Evolutionary conservation across 2,113 vertebrate genomes (phyloP).

Genomic region (Globicephala melas): DNA sequence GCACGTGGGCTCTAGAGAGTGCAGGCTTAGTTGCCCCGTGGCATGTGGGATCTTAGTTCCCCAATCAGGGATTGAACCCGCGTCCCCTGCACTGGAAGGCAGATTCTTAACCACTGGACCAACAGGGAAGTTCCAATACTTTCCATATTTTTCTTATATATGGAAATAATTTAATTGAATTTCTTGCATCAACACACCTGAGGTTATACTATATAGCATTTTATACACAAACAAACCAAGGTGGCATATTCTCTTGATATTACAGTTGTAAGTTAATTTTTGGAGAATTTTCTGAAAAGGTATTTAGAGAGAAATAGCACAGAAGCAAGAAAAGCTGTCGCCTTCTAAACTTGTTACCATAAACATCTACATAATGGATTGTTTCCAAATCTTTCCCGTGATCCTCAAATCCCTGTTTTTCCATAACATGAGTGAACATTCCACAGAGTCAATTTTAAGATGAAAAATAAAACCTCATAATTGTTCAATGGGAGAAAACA

Average conservation of each 20-base stretch:
- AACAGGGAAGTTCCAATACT: no score
- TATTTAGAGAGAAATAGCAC: neutral
- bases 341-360: neutral
- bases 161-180: neutral
- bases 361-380: neutral
- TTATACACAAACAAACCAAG: neutral
- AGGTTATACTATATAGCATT: neutral
- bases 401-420: neutral
- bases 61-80: no score
- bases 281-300: neutral
- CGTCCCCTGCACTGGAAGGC: no score
- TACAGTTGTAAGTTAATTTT: neutral
- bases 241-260: neutral
- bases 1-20: no score
- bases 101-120: no score
- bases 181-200: neutral
- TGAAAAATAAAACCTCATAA: neutral
- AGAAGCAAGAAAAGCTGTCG: neutral
- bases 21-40: no score
- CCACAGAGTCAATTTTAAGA: neutral
- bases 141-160: neutral
- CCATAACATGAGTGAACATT: neutral
- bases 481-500: neutral
- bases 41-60: no score
- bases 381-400: neutral